Evolutionary conservation across 1,140 invertebrate species (phyloP), one percentile per base, ranked within the genome.

Genomic region (Aphaenogaster rudis): DNA sequence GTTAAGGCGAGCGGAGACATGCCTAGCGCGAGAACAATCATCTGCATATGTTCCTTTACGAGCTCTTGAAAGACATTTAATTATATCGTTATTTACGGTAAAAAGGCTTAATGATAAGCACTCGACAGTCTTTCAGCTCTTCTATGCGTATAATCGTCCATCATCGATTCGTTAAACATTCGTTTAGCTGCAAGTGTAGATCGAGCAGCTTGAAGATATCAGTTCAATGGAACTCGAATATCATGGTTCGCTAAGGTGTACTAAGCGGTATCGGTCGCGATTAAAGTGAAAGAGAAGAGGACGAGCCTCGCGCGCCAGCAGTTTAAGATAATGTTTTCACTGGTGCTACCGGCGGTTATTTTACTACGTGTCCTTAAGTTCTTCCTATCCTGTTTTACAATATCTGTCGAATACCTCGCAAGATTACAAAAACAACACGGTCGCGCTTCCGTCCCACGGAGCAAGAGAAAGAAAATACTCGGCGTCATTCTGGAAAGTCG

Each of bases 401-500:
- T 78, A 57, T 79, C 76, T 45, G 66, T 21, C 57, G 71, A 42
- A 50, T 86, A 81, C 50, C 52, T 76, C 88, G 77, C 36, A 57
- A 61, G 86, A 21, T 63, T 52, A 64, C 33, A 86, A 81, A 69
- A 90, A 90, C 86, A 90, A 91, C 81, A 88, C 52, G 39, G 42
- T 42, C 33, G 9, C n/a, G 78, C 61, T 76, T 48, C 54, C 36
- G 48, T 54, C n/a, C 71, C 39, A 39, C 59, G 57, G 33, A 64
- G 42, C 76, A 80, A 52, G 61, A 28, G 63, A 86, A 88, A 88
- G 89, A 88, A 90, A 91, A 90, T 90, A 88, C 69, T 48, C 33
- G 33, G 33, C 17, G 21, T 72, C 57, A 15, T 13, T 21, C 52
- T 33, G 52, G 42, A 61, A 84, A 86, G 67, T 67, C 50, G 64